Conservation (phyloP, 2,797 vertebrate species). For the Ispidina picta region DNA sequence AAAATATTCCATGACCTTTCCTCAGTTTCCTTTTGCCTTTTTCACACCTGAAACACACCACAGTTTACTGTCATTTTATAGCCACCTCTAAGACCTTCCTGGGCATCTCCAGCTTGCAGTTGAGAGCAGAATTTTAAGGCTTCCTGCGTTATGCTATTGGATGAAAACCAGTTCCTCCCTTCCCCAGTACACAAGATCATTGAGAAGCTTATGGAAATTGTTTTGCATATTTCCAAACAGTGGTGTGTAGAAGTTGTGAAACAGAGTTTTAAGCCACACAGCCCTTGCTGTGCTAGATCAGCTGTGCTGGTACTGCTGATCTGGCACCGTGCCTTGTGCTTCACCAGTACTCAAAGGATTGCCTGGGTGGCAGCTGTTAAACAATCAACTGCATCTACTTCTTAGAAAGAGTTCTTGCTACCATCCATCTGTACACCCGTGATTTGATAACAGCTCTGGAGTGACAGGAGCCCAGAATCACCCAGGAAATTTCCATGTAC, state of each 20-base stretch:
- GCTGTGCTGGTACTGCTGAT: neutral
- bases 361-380: neutral
- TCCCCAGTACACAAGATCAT: neutral
- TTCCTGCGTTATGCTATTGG: neutral
- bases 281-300: neutral
- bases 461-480: neutral
- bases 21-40: neutral
- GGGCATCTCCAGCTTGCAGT: neutral
- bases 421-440: neutral
- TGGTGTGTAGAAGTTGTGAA: neutral
- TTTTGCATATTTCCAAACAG: neutral
- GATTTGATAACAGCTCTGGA: neutral
- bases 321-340: neutral
- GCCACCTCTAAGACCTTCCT: neutral
- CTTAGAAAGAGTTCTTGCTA: neutral
- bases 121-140: neutral
- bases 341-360: neutral
- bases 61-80: neutral
- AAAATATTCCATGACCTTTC: neutral
- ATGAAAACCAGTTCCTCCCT: neutral
- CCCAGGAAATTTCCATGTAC: neutral
- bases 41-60: neutral
- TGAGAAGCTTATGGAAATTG: neutral
- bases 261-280: neutral
- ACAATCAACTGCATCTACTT: neutral